Percentiles rank a stretch among this genome's conserved stretches.
Conservation (phyloP, 1,140 invertebrate species). For the Ectropis grisescens region DNA sequence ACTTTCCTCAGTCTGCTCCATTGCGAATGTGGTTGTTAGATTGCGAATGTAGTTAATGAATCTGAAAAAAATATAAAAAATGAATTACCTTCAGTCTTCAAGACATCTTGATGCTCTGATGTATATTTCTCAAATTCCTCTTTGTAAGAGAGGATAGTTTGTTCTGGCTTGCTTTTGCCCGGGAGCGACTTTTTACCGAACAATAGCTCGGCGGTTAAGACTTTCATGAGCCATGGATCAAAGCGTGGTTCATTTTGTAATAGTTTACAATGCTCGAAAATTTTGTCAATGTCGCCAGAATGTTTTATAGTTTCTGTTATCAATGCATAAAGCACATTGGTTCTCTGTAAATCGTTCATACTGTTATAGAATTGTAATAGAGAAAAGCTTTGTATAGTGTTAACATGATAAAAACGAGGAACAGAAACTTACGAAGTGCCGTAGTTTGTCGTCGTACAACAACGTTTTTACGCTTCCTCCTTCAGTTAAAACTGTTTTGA, state of each 20-base stretch:
- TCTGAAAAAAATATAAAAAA: conserved; percentile 60
- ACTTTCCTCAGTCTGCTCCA: conserved; percentile 48
- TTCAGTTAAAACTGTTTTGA: conserved; percentile 76
- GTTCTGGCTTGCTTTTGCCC: conserved; percentile 77
- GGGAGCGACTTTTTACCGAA: conserved; percentile 82
- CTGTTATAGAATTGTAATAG: conserved; percentile 4
- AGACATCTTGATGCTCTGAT: conserved; percentile 33
- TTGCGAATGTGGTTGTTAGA: conserved; percentile 9
- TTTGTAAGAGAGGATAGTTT: conserved; percentile 77
- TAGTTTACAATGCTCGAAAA: conserved; percentile 75
- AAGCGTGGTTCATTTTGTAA: conserved; percentile 77
- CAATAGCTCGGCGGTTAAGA: conserved; percentile 86
- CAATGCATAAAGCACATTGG: conserved; percentile 79
- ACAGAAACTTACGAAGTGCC: conserved; percentile 51
- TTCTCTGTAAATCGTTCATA: conserved; percentile 73
- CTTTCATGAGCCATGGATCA: conserved; percentile 78
- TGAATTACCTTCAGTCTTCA: conserved; percentile 59
- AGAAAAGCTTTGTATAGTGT: not conserved
- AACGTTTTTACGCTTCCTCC: conserved; percentile 80
- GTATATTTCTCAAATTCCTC: conserved; percentile 56
- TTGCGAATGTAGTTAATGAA: conserved; percentile 23
- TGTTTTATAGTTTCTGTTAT: conserved; percentile 80
- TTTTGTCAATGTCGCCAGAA: conserved; percentile 72
- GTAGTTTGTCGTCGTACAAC: conserved; percentile 78
- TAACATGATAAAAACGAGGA: no score